Conservation (phyloP, 2,888 invertebrate species). For the Cheilosia pagana region DNA sequence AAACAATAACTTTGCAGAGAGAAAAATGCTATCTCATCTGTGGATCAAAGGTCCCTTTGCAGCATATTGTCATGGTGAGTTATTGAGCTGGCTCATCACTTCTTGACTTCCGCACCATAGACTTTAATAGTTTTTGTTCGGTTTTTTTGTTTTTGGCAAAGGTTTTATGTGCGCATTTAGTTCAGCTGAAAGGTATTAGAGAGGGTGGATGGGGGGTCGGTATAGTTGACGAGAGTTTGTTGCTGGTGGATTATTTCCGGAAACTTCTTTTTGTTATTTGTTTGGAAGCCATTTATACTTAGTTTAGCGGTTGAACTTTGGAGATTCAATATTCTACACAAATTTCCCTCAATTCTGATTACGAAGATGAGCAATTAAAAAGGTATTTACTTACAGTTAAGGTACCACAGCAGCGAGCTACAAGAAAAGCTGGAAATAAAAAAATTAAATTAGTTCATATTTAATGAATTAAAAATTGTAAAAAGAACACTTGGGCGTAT, state of each 20-base stretch:
- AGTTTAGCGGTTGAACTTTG: too few species aligned
- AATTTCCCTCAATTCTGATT: too few species aligned
- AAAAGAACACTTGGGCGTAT: too few species aligned
- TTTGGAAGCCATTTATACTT: too few species aligned
- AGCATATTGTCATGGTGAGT: slow-evolving; percentile 37
- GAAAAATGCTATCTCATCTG: slow-evolving; percentile 24
- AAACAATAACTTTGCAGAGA: slow-evolving; percentile 36
- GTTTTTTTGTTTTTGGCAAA: background rate
- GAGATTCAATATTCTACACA: too few species aligned
- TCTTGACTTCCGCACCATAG: slow-evolving; percentile 37
- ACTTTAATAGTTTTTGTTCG: slow-evolving; percentile 24
- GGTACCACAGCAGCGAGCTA: too few species aligned
- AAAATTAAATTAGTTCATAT: too few species aligned
- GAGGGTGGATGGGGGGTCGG: background rate
- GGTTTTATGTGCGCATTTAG: slow-evolving; percentile 1
- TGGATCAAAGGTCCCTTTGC: background rate
- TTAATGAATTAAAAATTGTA: too few species aligned
- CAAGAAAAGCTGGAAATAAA: too few species aligned
- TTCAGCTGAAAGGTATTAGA: background rate
- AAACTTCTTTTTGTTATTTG: too few species aligned
- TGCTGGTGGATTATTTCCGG: background rate
- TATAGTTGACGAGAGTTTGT: background rate
- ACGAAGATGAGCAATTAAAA: too few species aligned
- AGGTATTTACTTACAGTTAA: too few species aligned
- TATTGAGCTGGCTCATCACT: slow-evolving; percentile 37